A percentile compares a stretch with the other conserved stretches of the same genome.
Conservation (phyloP, 2,888 invertebrate species). For the Merodon equestris region DNA sequence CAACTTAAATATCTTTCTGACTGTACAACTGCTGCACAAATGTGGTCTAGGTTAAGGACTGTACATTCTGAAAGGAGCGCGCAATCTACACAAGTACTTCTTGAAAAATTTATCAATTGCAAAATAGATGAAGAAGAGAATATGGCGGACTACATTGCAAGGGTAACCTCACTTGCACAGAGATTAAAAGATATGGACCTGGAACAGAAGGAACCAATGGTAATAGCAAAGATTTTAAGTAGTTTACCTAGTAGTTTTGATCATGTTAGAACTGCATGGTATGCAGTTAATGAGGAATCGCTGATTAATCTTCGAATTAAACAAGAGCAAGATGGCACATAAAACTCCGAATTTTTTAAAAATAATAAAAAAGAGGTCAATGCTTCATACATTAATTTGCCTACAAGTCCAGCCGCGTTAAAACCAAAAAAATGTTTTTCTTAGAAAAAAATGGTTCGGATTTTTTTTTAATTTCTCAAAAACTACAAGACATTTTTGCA, state of each 20-base stretch:
- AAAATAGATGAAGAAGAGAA: no score
- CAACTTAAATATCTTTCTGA: no score
- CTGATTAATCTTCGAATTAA: background rate
- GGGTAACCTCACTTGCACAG: conserved; percentile 51
- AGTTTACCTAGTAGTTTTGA: conserved; percentile 58
- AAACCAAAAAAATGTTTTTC: no score
- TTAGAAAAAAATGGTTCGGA: no score
- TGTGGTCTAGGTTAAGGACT: conserved; percentile 55
- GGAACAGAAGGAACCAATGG: no score
- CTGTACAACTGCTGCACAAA: no score
- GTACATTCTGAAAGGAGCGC: conserved; percentile 63
- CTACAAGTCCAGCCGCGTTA: conserved; percentile 51
- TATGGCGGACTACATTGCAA: no score
- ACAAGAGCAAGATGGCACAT: background rate
- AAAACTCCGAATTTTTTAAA: conserved; percentile 14
- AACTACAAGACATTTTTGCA: no score
- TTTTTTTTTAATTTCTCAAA: no score
- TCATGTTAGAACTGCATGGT: conserved; percentile 65
- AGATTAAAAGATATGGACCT: no score
- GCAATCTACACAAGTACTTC: conserved; percentile 51
- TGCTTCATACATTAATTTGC: no score
- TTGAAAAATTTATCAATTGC: conserved; percentile 65
- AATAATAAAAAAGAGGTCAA: no score
- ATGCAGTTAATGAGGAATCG: conserved; percentile 55
- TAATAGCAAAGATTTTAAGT: conserved; percentile 60